Evolutionary conservation across 2,888 invertebrate genomes (phyloP), one percentile per base, ranked within the genome.

Genomic region (Brachylomia viminalis): DNA sequence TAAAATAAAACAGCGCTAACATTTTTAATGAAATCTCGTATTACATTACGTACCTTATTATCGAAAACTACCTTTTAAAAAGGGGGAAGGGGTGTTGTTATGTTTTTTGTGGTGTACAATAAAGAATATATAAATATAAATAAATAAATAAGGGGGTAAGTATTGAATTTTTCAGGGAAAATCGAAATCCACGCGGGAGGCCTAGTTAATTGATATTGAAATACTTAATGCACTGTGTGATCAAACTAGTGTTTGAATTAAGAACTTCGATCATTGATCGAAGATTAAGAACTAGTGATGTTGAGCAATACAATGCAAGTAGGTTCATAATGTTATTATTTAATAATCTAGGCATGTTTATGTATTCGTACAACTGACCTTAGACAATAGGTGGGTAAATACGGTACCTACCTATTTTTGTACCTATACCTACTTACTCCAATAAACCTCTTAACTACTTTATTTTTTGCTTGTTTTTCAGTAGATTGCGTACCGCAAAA

Each of bases 1-100:
- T 66, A n/a, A 67, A 67, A 33, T 67, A 56, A 67, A 67, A 67
- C n/a, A 33, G 33, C 33, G 17, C 33, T 67, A 33, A n/a, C 17
- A 33, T n/a, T 54, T 52, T 54, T 20, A 54, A 52, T n/a, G 17
- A 54, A n/a, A 67, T 54, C n/a, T n/a, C n/a, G 10, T 52, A 54
- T 67, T 33, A 33, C 59, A 59, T 59, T 59, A 59, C 23, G 23
- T 33, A 23, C 23, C 11, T 33, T 59, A 33, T 11, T 59, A 33
- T 33, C 10, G 33, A 59, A 11, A 33, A 59, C 20, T 30, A 33
- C 59, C 10, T 59, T 59, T 59, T 59, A 33, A 59, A 33, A 10
- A 20, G 20, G 47, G 47, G 15, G 15, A 58, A 3, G 15, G 27
- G 7, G 10, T 30, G 10, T 59, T n/a, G n/a, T n/a, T n/a, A n/a